Percentiles rank a stretch among this genome's conserved stretches.
Conservation (phyloP, 2,888 invertebrate genomes). For the Endotricha flammealis region DNA sequence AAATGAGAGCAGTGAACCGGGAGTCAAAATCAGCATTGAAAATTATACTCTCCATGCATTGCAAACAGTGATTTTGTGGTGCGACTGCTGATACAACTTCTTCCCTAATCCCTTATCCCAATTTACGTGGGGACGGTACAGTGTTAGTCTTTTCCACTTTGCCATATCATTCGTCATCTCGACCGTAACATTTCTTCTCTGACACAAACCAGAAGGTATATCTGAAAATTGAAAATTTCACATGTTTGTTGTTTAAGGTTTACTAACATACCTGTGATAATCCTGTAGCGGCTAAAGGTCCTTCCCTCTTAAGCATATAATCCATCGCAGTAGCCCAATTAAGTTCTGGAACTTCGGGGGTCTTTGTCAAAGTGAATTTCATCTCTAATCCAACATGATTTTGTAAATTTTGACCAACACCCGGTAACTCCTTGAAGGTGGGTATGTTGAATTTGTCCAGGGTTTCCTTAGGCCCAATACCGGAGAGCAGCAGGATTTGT, state of each 20-base stretch:
- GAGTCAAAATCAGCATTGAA: no score
- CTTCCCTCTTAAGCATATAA: slow-evolving; percentile 78
- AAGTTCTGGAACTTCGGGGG: slow-evolving; percentile 72
- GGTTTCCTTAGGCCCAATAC: slow-evolving; percentile 81
- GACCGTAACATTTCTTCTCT: no score
- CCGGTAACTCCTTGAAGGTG: slow-evolving; percentile 80
- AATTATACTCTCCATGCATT: no score
- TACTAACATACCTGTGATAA: slow-evolving; percentile 76
- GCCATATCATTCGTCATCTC: no score
- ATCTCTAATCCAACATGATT: slow-evolving; percentile 82
- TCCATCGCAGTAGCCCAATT: slow-evolving; percentile 80
- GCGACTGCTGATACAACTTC: no score
- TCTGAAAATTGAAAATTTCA: no score
- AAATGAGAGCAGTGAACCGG: no score
- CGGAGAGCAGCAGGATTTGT: slow-evolving; percentile 81
- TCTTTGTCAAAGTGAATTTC: slow-evolving; percentile 72
- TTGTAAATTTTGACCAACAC: slow-evolving; percentile 83
- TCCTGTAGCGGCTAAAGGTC: slow-evolving; percentile 81
- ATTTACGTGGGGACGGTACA: no score
- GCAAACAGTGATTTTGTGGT: no score
- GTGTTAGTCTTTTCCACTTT: no score
- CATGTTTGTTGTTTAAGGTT: slow-evolving; percentile 1
- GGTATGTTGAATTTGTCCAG: slow-evolving; percentile 78
- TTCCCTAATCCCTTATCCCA: no score
- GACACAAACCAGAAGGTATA: no score